Base-by-base conservation (phyloP, 2,113 vertebrate genomes). In the Cinclus cinclus region DNA sequence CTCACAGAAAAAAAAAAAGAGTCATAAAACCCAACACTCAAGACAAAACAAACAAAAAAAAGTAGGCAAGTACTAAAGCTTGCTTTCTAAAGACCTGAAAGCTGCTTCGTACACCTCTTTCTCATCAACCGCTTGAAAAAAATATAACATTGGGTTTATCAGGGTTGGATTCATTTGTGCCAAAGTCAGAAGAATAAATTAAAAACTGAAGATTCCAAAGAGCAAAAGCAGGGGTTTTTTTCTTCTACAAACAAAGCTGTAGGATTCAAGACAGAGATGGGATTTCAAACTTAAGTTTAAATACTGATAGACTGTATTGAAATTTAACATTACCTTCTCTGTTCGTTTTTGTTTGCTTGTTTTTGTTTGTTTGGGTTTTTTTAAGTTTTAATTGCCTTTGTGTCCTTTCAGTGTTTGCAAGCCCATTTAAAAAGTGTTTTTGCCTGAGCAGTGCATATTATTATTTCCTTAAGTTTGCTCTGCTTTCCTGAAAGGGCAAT, bases 1-100 rank as follows among this genome's bases (percentile, higher is more conserved):
- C 22, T 73, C 52, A 80, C 0, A 0, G 6, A 10, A 39, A 71
- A 50, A 70, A 67, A 39, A 50, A 15, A 0, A 31, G 3, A 37
- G 6, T 16, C 15, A 47, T 28, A n/a, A 83, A 83, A 60, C 0
- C 0, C 18, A 77, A 12, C 9, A 42, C 4, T 23, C 28, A 62
- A 53, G 60, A n/a, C 28, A 92, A 78, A 94, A 22, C 37, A 60
- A 81, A 71, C 17, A 62, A 71, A 47, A 42, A 37, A 37, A 55
- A 58, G 16, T 33, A 70, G 52, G 33, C 23, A 79, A 87, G 52
- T 6, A 30, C 33, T 56, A 42, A 56, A 68, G 18, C 22, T 53
- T 92, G 21, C 10, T 55, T 15, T 56, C 24, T 55, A 20, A 62
- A 49, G 52, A 76, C 35, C 31, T 15, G 3, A 80, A 86, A 83